These are phyloP conservation scores for Rhopalosiphum padi DNA, from an alignment of 1,140 invertebrate species.

Conservation along the genomic window DNA sequence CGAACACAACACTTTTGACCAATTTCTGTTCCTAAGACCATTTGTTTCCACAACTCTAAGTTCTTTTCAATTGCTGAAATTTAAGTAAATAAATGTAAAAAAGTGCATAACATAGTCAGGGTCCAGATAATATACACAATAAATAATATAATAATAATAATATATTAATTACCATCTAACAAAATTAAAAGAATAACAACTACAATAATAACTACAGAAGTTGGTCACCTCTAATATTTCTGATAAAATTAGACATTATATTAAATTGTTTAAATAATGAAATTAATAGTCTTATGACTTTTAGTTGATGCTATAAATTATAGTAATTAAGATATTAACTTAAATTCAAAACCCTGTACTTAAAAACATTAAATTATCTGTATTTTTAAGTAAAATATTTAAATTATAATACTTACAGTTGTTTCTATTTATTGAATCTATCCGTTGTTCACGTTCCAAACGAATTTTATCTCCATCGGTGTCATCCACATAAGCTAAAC, in stretches of 20 bases:
- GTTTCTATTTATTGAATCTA: slow-evolving; percentile 85
- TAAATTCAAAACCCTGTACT: background rate
- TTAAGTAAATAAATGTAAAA: background rate
- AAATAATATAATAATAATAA: too few relatives aligned
- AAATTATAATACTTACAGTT: slow-evolving; percentile 72
- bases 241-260: too few relatives aligned
- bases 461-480: slow-evolving; percentile 96
- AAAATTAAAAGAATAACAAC: too few relatives aligned
- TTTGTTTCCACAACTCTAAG: slow-evolving; percentile 91
- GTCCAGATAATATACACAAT: too few relatives aligned
- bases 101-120: background rate
- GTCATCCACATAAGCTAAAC: slow-evolving; percentile 95
- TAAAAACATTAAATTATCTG: background rate
- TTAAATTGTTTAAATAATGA: too few relatives aligned
- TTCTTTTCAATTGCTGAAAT: slow-evolving; percentile 84
- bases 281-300: too few relatives aligned
- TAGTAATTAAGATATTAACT: background rate
- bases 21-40: slow-evolving; percentile 82
- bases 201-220: too few relatives aligned
- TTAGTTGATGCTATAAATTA: background rate
- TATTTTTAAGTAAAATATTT: background rate
- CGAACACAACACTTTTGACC: slow-evolving; percentile 92
- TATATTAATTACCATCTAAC: too few relatives aligned
- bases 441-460: slow-evolving; percentile 86
- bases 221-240: too few relatives aligned